Evolutionary conservation across 2,797 vertebrate genomes (phyloP), one percentile per base, ranked within the genome.

Genomic region (Melanotaenia pygmaea): DNA sequence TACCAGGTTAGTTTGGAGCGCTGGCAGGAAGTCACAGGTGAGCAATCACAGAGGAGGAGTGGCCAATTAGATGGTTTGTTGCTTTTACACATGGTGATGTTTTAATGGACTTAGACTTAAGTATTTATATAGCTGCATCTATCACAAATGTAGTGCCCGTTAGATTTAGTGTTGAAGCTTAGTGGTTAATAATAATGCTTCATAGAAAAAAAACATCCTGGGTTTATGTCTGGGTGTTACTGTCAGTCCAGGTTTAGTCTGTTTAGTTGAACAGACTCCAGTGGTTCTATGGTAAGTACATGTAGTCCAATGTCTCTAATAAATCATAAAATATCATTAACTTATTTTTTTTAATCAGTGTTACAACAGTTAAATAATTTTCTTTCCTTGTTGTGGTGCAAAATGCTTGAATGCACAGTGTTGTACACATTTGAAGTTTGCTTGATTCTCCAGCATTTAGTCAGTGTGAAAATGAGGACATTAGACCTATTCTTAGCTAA

Each of bases 401-500:
- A 76, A 77, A 76, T 62, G 40, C 62, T 63, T 35, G 8, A 69
- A 65, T 26, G 62, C 51, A 74, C 72, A 78, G 77, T 14, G 51
- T 45, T 78, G 61, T 32, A 67, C 9, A 65, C 70, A 70, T 37
- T 53, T 10, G 38, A 70, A 4, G 26, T 67, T 72, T 62, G 26
- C 30, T 64, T 12, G 16, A 40, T 70, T 80, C 67, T 80, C 54
- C 13, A 18, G 59, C 51, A 3, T 78, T 80, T 84, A 67, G 56
- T 84, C 56, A 77, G 58, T 80, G 64, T 74, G 9, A 79, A 62
- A 92, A 92, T 81, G 75, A 89, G 89, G 90, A 74, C 88, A 76
- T 83, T 68, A 26, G 75, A 67, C 67, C 88, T 93, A 91, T 92
- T 92, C 80, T 91, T 89, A 87, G 90, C 64, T 43, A 54, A 61